Conservation (phyloP, 2,113 vertebrate species). For the Ploceus nigricollis region DNA sequence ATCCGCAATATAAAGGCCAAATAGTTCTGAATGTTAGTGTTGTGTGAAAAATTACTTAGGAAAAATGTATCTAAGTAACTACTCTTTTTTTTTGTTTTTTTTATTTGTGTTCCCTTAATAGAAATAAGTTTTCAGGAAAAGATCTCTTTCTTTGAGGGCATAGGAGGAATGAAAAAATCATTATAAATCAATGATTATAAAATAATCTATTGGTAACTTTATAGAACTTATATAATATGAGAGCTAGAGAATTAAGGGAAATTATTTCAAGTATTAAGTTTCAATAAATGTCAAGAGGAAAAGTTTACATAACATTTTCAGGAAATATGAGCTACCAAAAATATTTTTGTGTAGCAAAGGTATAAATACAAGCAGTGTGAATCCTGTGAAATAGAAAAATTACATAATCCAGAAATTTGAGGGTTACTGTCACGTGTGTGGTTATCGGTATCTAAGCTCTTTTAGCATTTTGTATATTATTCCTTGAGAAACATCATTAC, state of each 20-base stretch:
- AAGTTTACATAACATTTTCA: neutral
- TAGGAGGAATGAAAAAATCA: neutral
- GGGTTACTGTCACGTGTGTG: neutral
- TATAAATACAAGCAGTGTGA: neutral
- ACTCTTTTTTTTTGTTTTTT: neutral
- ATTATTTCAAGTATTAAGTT: neutral
- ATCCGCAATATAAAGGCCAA: neutral
- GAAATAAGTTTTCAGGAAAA: neutral
- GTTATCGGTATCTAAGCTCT: neutral
- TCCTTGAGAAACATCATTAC: neutral
- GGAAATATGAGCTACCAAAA: neutral
- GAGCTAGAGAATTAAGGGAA: neutral
- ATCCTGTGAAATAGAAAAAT: neutral
- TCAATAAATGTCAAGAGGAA: neutral
- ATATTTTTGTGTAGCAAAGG: neutral
- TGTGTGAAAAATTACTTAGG: neutral
- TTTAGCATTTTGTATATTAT: neutral
- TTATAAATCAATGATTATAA: neutral
- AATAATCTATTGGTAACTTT: neutral
- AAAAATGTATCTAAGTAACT: neutral
- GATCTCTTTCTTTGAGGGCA: neutral
- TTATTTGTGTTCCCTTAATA: neutral
- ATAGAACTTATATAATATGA: neutral
- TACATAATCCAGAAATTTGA: neutral
- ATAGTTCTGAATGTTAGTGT: neutral